Evolutionary conservation across 1,140 invertebrate genomes (phyloP).

Genomic region (Macrosteles quadrilineatus): DNA sequence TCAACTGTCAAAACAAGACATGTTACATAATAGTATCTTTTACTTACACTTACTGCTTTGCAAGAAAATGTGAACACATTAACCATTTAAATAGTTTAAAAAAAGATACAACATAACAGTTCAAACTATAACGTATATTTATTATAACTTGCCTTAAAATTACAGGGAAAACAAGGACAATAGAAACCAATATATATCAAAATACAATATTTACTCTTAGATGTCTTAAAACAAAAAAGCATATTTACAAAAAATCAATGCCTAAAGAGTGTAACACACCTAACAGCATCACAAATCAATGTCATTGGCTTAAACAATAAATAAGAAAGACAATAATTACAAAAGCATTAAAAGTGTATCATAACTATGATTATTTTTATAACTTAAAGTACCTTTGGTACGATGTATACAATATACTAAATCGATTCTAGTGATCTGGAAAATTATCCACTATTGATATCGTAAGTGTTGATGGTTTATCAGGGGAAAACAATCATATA

Average conservation of each 20-base stretch:
- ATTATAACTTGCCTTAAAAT: too few species aligned
- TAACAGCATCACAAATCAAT: conserved; percentile 3
- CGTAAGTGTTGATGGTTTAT: too few species aligned
- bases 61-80: too few species aligned
- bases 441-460: too few species aligned
- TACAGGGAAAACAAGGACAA: neutral
- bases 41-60: too few species aligned
- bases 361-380: conserved; percentile 3
- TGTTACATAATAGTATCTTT: too few species aligned
- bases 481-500: too few species aligned
- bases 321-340: conserved; percentile 24
- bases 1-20: too few species aligned
- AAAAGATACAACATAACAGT: too few species aligned
- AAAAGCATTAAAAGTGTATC: conserved; percentile 8
- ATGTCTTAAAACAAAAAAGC: conserved; percentile 11
- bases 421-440: neutral
- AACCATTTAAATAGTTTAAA: too few species aligned
- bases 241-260: conserved; percentile 1
- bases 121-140: too few species aligned
- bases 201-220: conserved; percentile 23
- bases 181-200: neutral
- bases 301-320: conserved; percentile 21
- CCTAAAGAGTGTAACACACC: neutral
- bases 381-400: conserved; percentile 25
- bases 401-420: conserved; percentile 17